Base-by-base conservation (phyloP, 2,797 vertebrate genomes). In the Synanceia verrucosa region DNA sequence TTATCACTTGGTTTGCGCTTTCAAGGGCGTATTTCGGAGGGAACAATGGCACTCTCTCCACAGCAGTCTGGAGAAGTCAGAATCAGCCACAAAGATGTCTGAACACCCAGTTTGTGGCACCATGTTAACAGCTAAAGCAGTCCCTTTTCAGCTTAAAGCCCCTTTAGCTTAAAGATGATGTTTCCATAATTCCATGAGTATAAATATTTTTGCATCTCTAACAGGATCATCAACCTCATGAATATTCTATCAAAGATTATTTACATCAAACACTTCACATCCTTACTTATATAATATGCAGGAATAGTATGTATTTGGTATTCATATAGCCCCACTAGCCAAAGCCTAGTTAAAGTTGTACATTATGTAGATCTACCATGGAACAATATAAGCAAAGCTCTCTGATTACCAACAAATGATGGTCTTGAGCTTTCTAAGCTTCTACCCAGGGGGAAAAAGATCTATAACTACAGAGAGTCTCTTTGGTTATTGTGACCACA, bases 1-100 rank as follows among this genome's bases (percentile, higher is more conserved):
- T 82, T 71, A n/a, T 60, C 65, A 63, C 23, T 8, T 18, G 9
- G 12, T 72, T 73, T 59, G 56, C 1, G 52, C 46, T 83, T 70
- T 76, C 76, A 88, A 82, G 86, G 82, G 62, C 59, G 41, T 47
- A 29, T 62, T 74, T 79, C 29, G 14, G 41, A 39, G 75, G 72
- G 39, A 85, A 66, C 73, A 84, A 77, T 79, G 62, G 29, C 57
- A 55, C 23, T 9, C 36, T 57, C 46, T 70, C 16, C 70, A 63
- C 70, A 72, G 75, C 73, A 73, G 82, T 73, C 76, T 59, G 14
- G 33, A 70, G 57, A 75, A 64, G 59, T 69, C 34, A 53, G 24
- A 51, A 47, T 82, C 72, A 57, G 28, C 24, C 31, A 5, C 10
- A 24, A 51, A 58, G 24, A 53, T 79, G 70, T 75, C 41, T 63